phyloP scores from a whole-genome alignment of 2,113 vertebrate genomes.

The Malaclemys terrapin region DNA sequence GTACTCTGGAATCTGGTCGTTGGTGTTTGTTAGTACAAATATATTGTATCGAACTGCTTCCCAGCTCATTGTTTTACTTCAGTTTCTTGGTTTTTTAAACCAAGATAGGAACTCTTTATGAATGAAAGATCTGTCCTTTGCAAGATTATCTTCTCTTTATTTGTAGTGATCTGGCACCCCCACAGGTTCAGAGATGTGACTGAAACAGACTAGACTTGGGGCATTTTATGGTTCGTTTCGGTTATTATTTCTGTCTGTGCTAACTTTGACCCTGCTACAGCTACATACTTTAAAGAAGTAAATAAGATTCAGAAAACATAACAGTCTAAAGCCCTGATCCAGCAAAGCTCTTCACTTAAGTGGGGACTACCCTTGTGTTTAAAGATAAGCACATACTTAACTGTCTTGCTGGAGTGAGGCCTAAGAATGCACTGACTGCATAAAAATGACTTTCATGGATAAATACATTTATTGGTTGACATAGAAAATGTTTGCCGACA shows the following conservation, averaged over 20 bases:
- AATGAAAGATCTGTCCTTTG: neutral
- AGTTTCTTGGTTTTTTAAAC: neutral
- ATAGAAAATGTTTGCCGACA: neutral
- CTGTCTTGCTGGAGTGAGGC: neutral
- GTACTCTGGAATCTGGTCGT: neutral
- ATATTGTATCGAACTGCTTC: neutral
- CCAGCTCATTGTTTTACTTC: neutral
- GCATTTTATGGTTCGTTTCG: neutral
- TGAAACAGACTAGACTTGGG: neutral
- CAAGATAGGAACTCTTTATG: neutral
- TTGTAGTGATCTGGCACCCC: neutral
- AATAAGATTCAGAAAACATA: neutral
- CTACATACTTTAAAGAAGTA: neutral
- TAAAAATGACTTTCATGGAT: neutral
- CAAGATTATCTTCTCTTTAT: neutral
- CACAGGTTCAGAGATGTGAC: neutral
- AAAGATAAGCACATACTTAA: neutral
- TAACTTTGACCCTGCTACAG: neutral
- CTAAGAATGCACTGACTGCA: neutral
- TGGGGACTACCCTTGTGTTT: neutral
- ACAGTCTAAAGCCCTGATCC: neutral
- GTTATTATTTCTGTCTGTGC: fast-evolving
- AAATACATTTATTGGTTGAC: neutral
- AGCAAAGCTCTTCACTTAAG: neutral
- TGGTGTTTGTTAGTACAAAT: neutral